Evolutionary conservation across 1,140 invertebrate species (phyloP), one percentile per base, ranked within the genome.

Genomic region (Drosophila bocqueti): DNA sequence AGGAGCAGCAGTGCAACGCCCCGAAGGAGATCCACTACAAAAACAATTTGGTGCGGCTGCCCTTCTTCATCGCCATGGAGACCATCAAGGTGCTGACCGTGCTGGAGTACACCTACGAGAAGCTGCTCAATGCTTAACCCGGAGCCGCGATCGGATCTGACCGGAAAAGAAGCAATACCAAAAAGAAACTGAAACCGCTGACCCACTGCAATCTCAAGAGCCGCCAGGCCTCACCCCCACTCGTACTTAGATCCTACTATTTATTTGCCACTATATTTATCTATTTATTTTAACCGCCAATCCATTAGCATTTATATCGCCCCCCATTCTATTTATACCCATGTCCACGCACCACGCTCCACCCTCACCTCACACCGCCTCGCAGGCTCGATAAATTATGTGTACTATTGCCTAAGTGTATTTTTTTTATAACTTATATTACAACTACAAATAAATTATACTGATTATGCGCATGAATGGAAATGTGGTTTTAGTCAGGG

Each of bases 331-430:
- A 73, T 73, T 73, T 61, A 73, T 72, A 52, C 15, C 66, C 65
- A 49, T 71, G 52, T 46, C 31, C 36, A 16, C 13, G 31, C 36
- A 10, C 59, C 55, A 45, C 18, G 4, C 36, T 13, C 11, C 36
- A 43, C 76, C 45, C 15, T 42, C 34, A 13, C 34, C 62, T 50
- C 21, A 31, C 34, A 47, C 26, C 68, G 69, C 69, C 67, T 61
- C 67, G 69, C 67, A 73, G 69, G 69, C 69, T 73, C 54, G 54
- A 60, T 61, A 72, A 71, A 34, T 50, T 40, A 73, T 61, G 24
- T 43, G 38, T 61, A 43, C 36, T 68, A 55, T 45, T n/a, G 34
- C 15, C 11, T 52, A 67, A 52, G 46, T 52, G 15, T 13, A 52
- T 69, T 72, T 73, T 73, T 68, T 47, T 62, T 45, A 34, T 52